Evolutionary conservation across 2,113 vertebrate genomes (phyloP), one percentile per base, ranked within the genome.

Genomic region (Raja brachyura): DNA sequence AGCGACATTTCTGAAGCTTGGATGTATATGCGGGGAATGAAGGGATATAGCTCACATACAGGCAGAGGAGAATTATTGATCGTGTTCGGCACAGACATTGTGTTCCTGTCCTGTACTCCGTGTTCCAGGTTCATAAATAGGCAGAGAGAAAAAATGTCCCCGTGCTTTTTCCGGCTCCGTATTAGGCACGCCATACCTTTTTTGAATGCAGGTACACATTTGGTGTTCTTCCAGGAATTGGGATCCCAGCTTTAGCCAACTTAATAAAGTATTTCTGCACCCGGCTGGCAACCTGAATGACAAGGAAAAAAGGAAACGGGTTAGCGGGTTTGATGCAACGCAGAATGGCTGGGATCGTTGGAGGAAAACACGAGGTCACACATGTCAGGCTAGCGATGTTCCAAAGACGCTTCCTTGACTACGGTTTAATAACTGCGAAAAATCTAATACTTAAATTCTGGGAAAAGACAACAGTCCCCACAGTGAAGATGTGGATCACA

Each of bases 221-320:
- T 94, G 99, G 99, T 78, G 98, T 99, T 96, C 99, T 97, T 95
- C 99, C 99, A 93, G 99, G 99, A 93, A 99, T 98, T n/a, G 99
- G 98, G 95, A 99, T 99, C 83, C 99, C 99, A 94, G 99, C 99
- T 96, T 99, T 99, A 93, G 99, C 99, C 95, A 99, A 96, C 96
- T 99, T 99, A 97, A 99, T 99, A 96, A 99, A 99, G 95, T 99
- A 99, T 95, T 99, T 99, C 94, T 99, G 99, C 93, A 99, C 98
- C 94, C 99, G 96, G 95, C 99, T 99, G 94, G 99, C 99, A 94
- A 99, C 99, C 99, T 99, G 95, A 20, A 9, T 73, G 20, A 73
- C 22, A 88, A 48, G 31, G 73, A 22, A 92, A 20, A 39, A 14
- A 90, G 7, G 7, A 66, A 68, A 68, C 39, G 39, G 18, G 22